These are phyloP conservation scores for Epinotia brunnichana DNA, from an alignment of 2,888 invertebrate genomes.

Conservation along the genomic window DNA sequence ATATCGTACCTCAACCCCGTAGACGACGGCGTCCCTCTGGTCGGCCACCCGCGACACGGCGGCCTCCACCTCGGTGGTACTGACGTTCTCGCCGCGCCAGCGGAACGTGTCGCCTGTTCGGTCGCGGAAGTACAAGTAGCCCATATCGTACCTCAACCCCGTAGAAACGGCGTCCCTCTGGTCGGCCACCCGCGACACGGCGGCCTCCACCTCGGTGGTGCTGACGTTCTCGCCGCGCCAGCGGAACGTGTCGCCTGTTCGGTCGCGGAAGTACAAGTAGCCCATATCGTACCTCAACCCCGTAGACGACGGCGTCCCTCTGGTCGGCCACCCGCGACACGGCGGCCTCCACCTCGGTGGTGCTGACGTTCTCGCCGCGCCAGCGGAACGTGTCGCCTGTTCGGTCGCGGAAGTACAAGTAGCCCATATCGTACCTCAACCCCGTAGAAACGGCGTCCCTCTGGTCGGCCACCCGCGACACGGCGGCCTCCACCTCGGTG, in stretches of 20 bases:
- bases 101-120: slow-evolving; percentile 98
- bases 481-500: slow-evolving; percentile 96
- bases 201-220: slow-evolving; percentile 97
- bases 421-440: slow-evolving; percentile 91
- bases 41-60: slow-evolving; percentile 92
- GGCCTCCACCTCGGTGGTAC: slow-evolving; percentile 98
- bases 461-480: slow-evolving; percentile 92
- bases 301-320: slow-evolving; percentile 96
- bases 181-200: slow-evolving; percentile 92
- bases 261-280: slow-evolving; percentile 96
- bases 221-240: slow-evolving; percentile 99
- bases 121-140: slow-evolving; percentile 97
- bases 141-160: slow-evolving; percentile 92
- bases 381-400: slow-evolving; percentile 99
- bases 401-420: slow-evolving; percentile 97
- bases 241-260: slow-evolving; percentile 98
- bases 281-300: slow-evolving; percentile 92
- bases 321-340: slow-evolving; percentile 93
- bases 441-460: slow-evolving; percentile 96
- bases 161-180: slow-evolving; percentile 96
- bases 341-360: slow-evolving; percentile 97
- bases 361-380: slow-evolving; percentile 99
- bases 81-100: slow-evolving; percentile 99
- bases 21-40: slow-evolving; percentile 96
- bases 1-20: slow-evolving; percentile 92